Evolutionary conservation across 2,797 vertebrate genomes (phyloP), one percentile per base, ranked within the genome.

Genomic region (Pangasius sanitwongsei): DNA sequence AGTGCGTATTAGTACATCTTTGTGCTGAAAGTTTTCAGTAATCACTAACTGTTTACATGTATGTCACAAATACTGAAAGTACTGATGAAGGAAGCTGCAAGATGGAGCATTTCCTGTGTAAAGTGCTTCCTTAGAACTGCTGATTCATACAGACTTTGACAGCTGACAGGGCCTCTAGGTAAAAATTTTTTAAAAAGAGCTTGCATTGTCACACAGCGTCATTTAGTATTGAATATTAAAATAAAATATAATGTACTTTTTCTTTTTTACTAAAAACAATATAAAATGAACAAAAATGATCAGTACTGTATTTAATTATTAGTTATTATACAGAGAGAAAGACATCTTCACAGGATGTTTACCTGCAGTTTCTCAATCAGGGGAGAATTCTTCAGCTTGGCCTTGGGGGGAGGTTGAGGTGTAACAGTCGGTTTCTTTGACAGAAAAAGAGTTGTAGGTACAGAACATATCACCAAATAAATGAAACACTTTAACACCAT

Each of bases 341-440:
- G 31, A 37, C 12, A 81, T 23, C 31, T 37, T 34, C 69, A 50
- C 28, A 50, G 37, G 34, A 48, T 61, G n/a, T 63, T 92, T 85
- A 96, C 96, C 95, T 97, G 96, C 57, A 97, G 93, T 86, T 95
- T 96, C 87, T 95, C 96, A 15, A 96, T 95, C 86, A 95, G 83
- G 20, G 94, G 63, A 0, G 95, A 95, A 92, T 90, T 96, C 93
- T 93, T 96, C 87, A 92, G 88, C 91, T 94, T 95, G 67, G 93
- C 87, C 88, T 94, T 96, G 9, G 94, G 88, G n/a, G 93, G 94
- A 59, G 92, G 92, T 61, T 93, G 85, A 41, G 93, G 91, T 63
- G 92, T 48, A 50, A 61, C 41, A 0, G 34, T 25, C 0, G 91
- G 77, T 92, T 94, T 96, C 96, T 96, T 93, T n/a, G 37, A 48